Conservation (phyloP, 64 coral and sea anemone genomes). For the Montipora foliosa region DNA sequence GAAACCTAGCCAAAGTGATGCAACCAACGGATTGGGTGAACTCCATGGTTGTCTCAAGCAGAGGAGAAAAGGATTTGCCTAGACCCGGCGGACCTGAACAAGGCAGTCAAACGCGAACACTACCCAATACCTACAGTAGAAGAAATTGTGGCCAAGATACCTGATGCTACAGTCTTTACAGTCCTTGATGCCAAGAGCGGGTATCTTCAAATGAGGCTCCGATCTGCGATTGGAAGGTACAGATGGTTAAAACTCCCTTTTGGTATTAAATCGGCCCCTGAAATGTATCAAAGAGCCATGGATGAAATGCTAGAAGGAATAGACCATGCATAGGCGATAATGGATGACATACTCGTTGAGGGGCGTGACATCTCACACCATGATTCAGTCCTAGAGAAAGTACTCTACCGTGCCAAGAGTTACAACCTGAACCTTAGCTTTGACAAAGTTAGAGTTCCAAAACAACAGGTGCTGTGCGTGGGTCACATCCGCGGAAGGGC, state of each 20-base stretch:
- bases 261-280: constrained; percentile 72
- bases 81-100: constrained; percentile 4
- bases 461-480: constrained; percentile 53
- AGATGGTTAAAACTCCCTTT: constrained; percentile 71
- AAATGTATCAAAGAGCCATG: constrained; percentile 60
- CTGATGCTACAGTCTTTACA: constrained; percentile 52
- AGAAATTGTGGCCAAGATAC: constrained; percentile 47
- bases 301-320: constrained; percentile 67
- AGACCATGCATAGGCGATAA: constrained; percentile 63
- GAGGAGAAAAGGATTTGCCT: constrained; percentile 35
- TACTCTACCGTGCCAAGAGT: constrained; percentile 54
- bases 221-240: constrained; percentile 63
- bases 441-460: constrained; percentile 73
- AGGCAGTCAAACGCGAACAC: constrained; percentile 20
- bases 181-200: constrained; percentile 67
- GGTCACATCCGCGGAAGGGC: constrained; percentile 44
- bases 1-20: constrained; percentile 44
- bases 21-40: constrained; percentile 28
- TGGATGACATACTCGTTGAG: constrained; percentile 70
- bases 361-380: constrained; percentile 60
- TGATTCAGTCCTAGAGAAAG: constrained; percentile 65
- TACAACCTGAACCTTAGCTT: constrained; percentile 73
- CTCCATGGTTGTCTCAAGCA: constrained; percentile 4
- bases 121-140: constrained; percentile 43
- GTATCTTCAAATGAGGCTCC: constrained; percentile 72